Base-by-base conservation (phyloP, 2,888 invertebrate genomes). In the Aleiodes leptofemur region DNA sequence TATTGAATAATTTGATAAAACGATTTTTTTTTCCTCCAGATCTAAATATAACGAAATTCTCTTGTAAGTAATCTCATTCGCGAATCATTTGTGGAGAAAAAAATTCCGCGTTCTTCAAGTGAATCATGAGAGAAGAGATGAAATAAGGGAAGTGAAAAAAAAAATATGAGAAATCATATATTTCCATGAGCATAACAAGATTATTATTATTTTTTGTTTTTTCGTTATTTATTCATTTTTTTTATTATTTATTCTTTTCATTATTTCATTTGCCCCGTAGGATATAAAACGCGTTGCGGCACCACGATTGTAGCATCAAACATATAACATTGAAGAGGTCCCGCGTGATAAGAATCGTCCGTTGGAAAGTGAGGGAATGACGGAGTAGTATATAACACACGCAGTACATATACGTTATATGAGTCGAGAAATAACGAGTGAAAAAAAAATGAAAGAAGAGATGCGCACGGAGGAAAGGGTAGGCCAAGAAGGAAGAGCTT, bases 341-440 rank as follows among this genome's bases (percentile, higher is more conserved):
- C 43, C 73, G 73, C 72, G 74, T 57, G 73, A 76, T 77, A 77
- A 77, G 66, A 76, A 80, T 80, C 80, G 72, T 78, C 73, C 74
- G 74, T 69, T 11, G 72, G 74, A 76, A 75, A 72, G 53, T 68
- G 71, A 73, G 61, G 31, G 68, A 73, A 61, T 66, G 64, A 73
- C 68, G 23, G 34, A 48, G 72, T 59, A 56, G 38, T 53, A 70
- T n/a, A 64, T 31, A 69, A 9, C 38, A 8, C 55, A 34, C 23
- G 71, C 13, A n/a, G 43, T 57, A n/a, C 7, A 70, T 23, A n/a
- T 66, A 71, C 74, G 72, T 72, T 78, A 70, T 68, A 73, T 77
- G 64, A 43, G 64, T 64, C 48, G 43, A 38, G 61, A 61, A 61
- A 61, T 61, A 61, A 61, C 43, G 61, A 61, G 61, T 43, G 43